Evolutionary conservation across 2,113 vertebrate genomes (phyloP), one percentile per base, ranked within the genome.

Genomic region (Thamnophis sirtalis): DNA sequence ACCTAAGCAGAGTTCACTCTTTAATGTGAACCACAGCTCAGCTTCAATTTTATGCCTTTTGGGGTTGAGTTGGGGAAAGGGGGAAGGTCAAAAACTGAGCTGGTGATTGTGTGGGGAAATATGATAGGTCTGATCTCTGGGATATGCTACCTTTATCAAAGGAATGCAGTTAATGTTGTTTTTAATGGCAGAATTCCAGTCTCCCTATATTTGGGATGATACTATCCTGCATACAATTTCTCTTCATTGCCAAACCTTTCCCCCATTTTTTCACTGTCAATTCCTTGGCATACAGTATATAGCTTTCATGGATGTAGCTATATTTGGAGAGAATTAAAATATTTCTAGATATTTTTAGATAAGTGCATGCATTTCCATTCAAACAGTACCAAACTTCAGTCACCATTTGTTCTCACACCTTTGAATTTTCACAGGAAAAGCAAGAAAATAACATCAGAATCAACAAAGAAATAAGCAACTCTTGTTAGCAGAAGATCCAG

Each of bases 1-100:
- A 73, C 95, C 86, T 96, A 93, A 91, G 95, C 92, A 93, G 94
- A 92, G 93, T 94, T 90, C 26, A 95, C 9, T 88, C 87, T 95
- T 95, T 94, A 90, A 80, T 17, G 54, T 84, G 88, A 91, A 92
- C 88, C 87, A 58, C 55, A 88, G 26, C 1, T 3, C 60, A 28
- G 38, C n/a, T 93, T 89, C 85, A 93, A 43, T 95, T 94, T 91
- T 93, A 50, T 58, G 94, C 3, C 0, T 91, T 88, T 93, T 85
- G 92, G 86, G 92, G 93, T 92, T 92, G 87, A 43, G 17, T 54
- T 84, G 11, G 8, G 58, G 9, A 60, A 38, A 43, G 26, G 9
- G 9, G 3, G 85, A 24, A 24, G 13, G 53, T 38, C 54, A 86
- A 51, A 80, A 73, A 86, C 43, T 60, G 90, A 50, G 24, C 15